These are phyloP conservation scores for Calypte anna DNA, from an alignment of 2,113 vertebrate species.

Conservation along the genomic window DNA sequence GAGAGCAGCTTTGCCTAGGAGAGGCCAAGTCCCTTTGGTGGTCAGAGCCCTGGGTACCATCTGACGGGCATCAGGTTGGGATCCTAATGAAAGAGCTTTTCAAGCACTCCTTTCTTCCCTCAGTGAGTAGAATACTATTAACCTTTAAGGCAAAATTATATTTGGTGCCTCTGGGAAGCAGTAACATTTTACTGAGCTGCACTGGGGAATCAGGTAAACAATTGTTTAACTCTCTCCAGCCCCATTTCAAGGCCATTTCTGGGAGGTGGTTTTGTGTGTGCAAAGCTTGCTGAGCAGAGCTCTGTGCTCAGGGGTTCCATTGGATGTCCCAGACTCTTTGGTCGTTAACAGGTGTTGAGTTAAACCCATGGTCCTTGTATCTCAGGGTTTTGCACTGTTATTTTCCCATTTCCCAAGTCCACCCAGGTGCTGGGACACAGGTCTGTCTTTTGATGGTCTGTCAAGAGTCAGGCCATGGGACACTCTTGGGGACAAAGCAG, in stretches of 20 bases:
- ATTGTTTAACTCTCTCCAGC: constrained; percentile 50
- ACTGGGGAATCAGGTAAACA: constrained; percentile 39
- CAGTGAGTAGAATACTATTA: constrained; percentile 65
- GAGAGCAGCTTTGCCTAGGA: background rate
- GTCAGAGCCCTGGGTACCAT: background rate
- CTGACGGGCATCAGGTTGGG: background rate
- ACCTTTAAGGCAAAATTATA: constrained; percentile 77
- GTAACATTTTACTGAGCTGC: constrained; percentile 66
- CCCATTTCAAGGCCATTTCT: background rate
- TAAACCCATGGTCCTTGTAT: background rate
- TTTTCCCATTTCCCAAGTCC: background rate
- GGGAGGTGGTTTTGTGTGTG: rapidly evolving
- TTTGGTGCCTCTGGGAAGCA: constrained; percentile 68
- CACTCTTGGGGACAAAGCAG: background rate
- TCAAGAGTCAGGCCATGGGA: background rate
- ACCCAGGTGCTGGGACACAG: background rate
- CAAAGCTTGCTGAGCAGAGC: background rate
- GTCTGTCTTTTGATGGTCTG: background rate
- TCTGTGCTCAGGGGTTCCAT: background rate
- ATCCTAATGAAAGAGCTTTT: constrained; percentile 34
- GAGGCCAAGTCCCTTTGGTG: background rate
- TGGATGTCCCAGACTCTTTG: rapidly evolving
- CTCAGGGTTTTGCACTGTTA: background rate
- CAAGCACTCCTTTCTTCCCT: constrained; percentile 37
- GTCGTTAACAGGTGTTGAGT: background rate